Percentiles rank a stretch among this genome's conserved stretches.
Evolutionary conservation across 2,797 vertebrate genomes (phyloP).

Genomic region (Propithecus perrieri): DNA sequence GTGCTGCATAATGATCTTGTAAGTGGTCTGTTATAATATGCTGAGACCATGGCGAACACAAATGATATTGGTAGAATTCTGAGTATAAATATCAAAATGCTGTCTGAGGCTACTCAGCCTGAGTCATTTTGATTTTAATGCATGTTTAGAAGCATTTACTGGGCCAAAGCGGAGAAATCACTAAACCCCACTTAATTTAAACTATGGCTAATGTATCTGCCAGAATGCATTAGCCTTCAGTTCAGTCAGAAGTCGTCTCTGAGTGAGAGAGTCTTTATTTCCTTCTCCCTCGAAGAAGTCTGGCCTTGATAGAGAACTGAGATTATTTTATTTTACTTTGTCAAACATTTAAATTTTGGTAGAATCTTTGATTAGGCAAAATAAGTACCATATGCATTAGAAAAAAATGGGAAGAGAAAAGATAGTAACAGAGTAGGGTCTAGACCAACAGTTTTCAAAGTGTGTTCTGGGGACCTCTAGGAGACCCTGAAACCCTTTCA

Average conservation of each 20-base stretch:
- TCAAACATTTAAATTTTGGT: not conserved
- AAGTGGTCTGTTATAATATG: not conserved
- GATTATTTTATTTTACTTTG: conserved; percentile 1
- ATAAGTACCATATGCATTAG: not conserved
- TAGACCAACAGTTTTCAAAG: not conserved
- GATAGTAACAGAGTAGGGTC: not conserved
- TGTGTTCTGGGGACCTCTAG: not conserved
- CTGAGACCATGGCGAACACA: not conserved
- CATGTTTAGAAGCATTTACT: not conserved
- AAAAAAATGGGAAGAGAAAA: not conserved
- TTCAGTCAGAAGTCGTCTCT: not conserved
- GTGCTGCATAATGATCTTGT: not conserved
- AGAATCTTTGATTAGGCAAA: not conserved
- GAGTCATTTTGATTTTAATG: not conserved
- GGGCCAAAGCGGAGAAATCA: not conserved
- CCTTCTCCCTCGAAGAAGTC: not conserved
- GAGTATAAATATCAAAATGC: not conserved
- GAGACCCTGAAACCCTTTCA: not conserved
- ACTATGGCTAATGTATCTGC: not conserved
- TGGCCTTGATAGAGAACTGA: not conserved
- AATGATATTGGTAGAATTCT: not conserved
- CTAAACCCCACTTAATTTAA: not conserved
- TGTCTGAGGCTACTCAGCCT: not conserved
- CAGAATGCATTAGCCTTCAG: not conserved
- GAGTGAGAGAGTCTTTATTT: not conserved